Conservation (phyloP, 2,113 vertebrate species). For the Lutjanus erythropterus region DNA sequence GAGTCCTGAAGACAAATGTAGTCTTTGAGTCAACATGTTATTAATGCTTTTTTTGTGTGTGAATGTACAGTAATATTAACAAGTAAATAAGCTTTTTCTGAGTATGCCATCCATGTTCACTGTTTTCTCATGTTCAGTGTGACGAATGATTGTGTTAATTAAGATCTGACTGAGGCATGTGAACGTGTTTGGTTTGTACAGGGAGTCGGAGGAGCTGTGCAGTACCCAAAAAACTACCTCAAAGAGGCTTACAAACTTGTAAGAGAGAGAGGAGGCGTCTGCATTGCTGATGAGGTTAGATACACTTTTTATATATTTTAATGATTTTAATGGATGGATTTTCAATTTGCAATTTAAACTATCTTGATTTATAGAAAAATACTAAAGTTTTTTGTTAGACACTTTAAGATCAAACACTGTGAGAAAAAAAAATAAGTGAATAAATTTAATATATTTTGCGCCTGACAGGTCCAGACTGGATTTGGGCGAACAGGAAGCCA, state of each 20-base stretch:
- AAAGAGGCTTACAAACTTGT: slow-evolving; percentile 90
- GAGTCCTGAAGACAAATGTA: neutral
- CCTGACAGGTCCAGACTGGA: slow-evolving; percentile 93
- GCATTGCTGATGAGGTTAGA: slow-evolving; percentile 94
- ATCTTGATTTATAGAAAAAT: neutral
- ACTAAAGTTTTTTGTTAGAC: no score
- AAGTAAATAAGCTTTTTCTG: no score
- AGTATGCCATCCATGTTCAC: no score
- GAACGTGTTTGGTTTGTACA: slow-evolving; percentile 67
- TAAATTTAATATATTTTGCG: neutral
- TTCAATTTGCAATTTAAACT: neutral
- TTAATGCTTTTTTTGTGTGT: neutral
- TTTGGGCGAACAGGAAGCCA: slow-evolving; percentile 94
- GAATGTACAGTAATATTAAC: neutral
- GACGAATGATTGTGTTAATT: neutral
- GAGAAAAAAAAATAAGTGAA: no score
- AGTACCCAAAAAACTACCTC: slow-evolving; percentile 93
- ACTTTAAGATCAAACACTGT: no score
- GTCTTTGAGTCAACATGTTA: neutral
- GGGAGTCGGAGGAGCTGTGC: slow-evolving; percentile 92
- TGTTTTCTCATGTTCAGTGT: no score
- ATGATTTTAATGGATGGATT: neutral
- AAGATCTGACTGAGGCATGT: neutral
- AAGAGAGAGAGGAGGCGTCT: slow-evolving; percentile 90
- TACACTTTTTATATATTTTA: neutral